Percentiles rank a stretch among this genome's conserved stretches.
These are phyloP conservation scores for Lutjanus campechanus DNA, from an alignment of 2,797 vertebrate genomes.

Conservation along the genomic window DNA sequence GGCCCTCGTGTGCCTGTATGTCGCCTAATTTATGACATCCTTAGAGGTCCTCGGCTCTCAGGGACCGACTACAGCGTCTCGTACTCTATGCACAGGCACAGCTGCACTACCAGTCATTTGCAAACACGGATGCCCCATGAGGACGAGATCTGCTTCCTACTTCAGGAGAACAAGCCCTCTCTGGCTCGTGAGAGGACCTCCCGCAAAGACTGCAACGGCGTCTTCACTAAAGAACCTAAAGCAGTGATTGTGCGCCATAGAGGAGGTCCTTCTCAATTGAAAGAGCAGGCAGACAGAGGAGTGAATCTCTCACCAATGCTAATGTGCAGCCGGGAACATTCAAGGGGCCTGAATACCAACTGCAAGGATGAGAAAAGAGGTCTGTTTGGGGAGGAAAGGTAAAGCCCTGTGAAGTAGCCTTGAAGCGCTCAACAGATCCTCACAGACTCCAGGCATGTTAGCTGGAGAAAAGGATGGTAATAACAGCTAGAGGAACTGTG, in stretches of 20 bases:
- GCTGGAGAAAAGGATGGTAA: conserved; percentile 75
- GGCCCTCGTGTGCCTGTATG: conserved; percentile 59
- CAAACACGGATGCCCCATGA: conserved; percentile 72
- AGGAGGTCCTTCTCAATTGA: conserved; percentile 69
- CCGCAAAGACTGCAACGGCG: conserved; percentile 49
- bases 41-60: conserved; percentile 61
- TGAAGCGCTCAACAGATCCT: conserved; percentile 72
- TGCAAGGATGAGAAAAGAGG: conserved; percentile 69
- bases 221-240: conserved; percentile 55
- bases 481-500: conserved; percentile 74
- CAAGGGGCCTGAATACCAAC: conserved; percentile 70
- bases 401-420: conserved; percentile 73
- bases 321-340: conserved; percentile 72
- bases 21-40: conserved; percentile 75
- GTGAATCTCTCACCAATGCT: conserved; percentile 72
- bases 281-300: conserved; percentile 58
- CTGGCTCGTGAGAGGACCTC: conserved; percentile 61
- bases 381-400: conserved; percentile 74
- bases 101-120: conserved; percentile 74
- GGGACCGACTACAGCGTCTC: conserved; percentile 69
- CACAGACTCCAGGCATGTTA: conserved; percentile 69
- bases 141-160: conserved; percentile 61
- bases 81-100: conserved; percentile 68
- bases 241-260: conserved; percentile 53
- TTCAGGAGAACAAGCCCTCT: conserved; percentile 63